These are phyloP conservation scores for Pangasianodon hypophthalmus DNA, from an alignment of 2,113 vertebrate species.

Conservation along the genomic window DNA sequence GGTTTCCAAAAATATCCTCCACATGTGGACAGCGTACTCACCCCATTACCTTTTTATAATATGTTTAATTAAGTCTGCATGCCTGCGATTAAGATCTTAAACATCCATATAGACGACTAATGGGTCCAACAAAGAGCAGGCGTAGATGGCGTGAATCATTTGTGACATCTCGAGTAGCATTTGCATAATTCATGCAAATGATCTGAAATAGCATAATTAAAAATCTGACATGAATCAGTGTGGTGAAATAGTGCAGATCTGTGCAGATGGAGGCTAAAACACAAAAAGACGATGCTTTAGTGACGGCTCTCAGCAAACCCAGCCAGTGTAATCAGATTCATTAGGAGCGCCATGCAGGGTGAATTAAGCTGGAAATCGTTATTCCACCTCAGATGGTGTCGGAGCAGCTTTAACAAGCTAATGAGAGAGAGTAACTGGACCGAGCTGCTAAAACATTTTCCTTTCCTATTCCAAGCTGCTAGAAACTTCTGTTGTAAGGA, in stretches of 20 bases:
- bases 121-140: constrained; percentile 27
- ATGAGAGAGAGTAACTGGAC: background rate
- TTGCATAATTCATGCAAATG: constrained; percentile 59
- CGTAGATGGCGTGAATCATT: constrained; percentile 47
- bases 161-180: constrained; percentile 40
- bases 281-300: constrained; percentile 32
- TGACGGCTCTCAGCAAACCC: constrained; percentile 34
- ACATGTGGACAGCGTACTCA: constrained; percentile 16
- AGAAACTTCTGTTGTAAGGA: background rate
- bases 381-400: constrained; percentile 32
- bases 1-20: constrained; percentile 7
- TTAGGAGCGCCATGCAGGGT: constrained; percentile 3
- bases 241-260: constrained; percentile 38
- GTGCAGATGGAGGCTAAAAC: constrained; percentile 5
- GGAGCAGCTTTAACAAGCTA: background rate
- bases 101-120: constrained; percentile 43
- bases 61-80: constrained; percentile 46
- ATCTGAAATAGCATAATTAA: constrained; percentile 53
- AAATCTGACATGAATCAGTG: constrained; percentile 52
- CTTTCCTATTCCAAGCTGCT: background rate
- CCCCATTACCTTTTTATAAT: constrained; percentile 43
- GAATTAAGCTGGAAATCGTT: constrained; percentile 11
- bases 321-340: constrained; percentile 46
- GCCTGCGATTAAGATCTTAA: constrained; percentile 32
- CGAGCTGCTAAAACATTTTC: background rate